A percentile compares a stretch with the other conserved stretches of the same genome.
phyloP scores from a whole-genome alignment of 2,113 vertebrate species.

The Ammodytes dubius region DNA sequence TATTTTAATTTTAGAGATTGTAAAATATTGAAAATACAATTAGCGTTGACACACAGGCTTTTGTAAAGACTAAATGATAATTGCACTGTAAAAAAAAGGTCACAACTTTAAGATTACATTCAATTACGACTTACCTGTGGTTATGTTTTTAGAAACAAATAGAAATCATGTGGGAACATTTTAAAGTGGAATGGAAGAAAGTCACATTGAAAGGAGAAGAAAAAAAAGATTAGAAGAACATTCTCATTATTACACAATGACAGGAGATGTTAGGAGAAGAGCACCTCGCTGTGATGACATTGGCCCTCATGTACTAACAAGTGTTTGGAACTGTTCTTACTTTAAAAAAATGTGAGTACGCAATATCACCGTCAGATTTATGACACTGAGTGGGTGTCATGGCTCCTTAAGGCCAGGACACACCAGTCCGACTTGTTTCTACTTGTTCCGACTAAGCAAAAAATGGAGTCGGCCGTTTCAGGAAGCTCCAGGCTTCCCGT shows the following conservation, averaged over 20 bases:
- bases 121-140: conserved; percentile 26
- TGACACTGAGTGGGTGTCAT: too few relatives aligned
- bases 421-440: too few relatives aligned
- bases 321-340: too few relatives aligned
- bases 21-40: neutral
- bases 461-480: too few relatives aligned
- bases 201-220: conserved; percentile 11
- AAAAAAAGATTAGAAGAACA: neutral
- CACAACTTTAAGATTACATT: neutral
- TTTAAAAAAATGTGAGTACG: too few relatives aligned
- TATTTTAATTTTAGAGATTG: neutral
- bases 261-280: conserved; percentile 6
- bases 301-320: neutral
- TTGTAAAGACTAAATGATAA: neutral
- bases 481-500: too few relatives aligned
- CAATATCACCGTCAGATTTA: too few relatives aligned
- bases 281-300: neutral
- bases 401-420: too few relatives aligned
- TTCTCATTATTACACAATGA: conserved; percentile 12
- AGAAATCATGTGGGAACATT: neutral
- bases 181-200: neutral
- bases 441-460: too few relatives aligned
- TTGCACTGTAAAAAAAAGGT: neutral
- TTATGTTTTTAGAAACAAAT: neutral
- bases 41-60: neutral